A percentile compares a stretch with the other conserved stretches of the same genome.
Conservation (phyloP, 2,797 vertebrate genomes). For the Coranthus polyacanthus region DNA sequence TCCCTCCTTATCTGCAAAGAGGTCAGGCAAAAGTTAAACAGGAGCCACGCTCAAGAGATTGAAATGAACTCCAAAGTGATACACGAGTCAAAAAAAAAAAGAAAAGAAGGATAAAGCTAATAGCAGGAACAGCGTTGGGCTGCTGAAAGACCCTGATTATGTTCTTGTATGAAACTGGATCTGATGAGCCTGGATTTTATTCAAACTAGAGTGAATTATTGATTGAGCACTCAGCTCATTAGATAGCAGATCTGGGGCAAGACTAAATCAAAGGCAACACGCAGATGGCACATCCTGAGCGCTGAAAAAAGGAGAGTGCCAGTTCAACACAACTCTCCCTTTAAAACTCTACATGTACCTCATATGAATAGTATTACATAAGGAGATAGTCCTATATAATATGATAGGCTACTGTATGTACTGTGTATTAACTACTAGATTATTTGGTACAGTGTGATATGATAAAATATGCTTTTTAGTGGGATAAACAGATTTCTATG, state of each 20-base stretch:
- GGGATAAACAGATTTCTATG: slow-evolving; percentile 7
- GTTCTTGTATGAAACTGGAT: slow-evolving; percentile 76
- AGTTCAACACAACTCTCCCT: slow-evolving; percentile 22
- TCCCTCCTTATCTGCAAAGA: background rate
- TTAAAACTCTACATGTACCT: background rate
- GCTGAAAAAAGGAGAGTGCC: slow-evolving; percentile 12
- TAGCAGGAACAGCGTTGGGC: slow-evolving; percentile 28
- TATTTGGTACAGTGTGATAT: slow-evolving; percentile 7
- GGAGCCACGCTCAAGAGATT: slow-evolving; percentile 9
- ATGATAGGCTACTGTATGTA: background rate
- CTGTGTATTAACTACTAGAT: slow-evolving; percentile 3
- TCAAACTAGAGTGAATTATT: slow-evolving; percentile 83
- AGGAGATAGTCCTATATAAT: background rate
- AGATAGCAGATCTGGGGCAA: slow-evolving; percentile 75
- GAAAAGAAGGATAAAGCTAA: slow-evolving; percentile 9
- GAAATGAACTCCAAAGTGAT: slow-evolving; percentile 11
- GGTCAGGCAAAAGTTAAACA: background rate
- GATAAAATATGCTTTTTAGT: background rate
- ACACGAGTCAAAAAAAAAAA: slow-evolving; percentile 16
- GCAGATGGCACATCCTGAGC: slow-evolving; percentile 70
- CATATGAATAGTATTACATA: too few species aligned
- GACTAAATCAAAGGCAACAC: slow-evolving; percentile 77
- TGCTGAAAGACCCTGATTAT: slow-evolving; percentile 78
- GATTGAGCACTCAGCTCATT: slow-evolving; percentile 84
- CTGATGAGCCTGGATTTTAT: slow-evolving; percentile 78